Percentiles rank a stretch among this genome's conserved stretches.
These are phyloP conservation scores for Polyodon spathula DNA, from an alignment of 2,113 vertebrate species.

Conservation along the genomic window DNA sequence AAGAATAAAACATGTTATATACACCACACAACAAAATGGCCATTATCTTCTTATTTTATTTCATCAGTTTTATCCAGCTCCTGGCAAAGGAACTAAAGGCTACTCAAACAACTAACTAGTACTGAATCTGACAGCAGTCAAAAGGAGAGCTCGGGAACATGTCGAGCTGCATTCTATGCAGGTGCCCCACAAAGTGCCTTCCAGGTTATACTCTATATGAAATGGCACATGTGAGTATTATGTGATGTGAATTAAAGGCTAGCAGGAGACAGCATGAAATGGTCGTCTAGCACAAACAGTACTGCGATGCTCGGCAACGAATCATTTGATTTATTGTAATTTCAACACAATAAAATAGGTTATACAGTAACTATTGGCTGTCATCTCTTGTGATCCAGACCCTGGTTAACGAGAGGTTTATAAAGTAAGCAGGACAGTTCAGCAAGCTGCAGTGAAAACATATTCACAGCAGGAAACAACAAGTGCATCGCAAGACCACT, in stretches of 20 bases:
- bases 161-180: not conserved
- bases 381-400: too few species aligned
- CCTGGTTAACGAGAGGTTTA: too few species aligned
- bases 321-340: too few species aligned
- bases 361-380: too few species aligned
- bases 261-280: too few species aligned
- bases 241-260: not conserved
- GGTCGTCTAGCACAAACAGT: too few species aligned
- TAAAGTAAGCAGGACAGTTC: too few species aligned
- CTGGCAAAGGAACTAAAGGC: not conserved
- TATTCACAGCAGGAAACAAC: too few species aligned
- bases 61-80: not conserved
- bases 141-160: not conserved
- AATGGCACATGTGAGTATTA: not conserved
- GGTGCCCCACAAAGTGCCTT: not conserved
- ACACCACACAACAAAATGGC: not conserved
- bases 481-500: too few species aligned
- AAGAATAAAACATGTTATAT: not conserved
- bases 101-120: not conserved
- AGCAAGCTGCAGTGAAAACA: too few species aligned
- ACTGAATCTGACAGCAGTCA: conserved; percentile 1
- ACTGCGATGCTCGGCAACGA: too few species aligned
- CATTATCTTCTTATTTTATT: not conserved
- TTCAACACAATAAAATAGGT: too few species aligned
- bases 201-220: not conserved